These are phyloP conservation scores for Rugalucina vietnamica DNA, from an alignment of 2,888 invertebrate species.

Conservation along the genomic window DNA sequence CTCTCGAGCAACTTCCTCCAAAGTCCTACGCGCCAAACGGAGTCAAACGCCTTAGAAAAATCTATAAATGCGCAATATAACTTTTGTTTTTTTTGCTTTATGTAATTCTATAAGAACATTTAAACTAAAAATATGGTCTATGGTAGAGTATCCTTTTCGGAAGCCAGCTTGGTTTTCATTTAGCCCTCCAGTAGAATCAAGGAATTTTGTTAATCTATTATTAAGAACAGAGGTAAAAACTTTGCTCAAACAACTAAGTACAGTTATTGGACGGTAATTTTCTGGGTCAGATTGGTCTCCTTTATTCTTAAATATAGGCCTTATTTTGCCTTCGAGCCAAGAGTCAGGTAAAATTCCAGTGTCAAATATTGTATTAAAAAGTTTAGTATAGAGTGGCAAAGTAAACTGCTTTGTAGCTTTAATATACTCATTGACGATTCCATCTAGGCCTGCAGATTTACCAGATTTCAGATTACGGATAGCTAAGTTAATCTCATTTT, in stretches of 20 bases:
- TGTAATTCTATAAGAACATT: background rate
- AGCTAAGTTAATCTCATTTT: background rate
- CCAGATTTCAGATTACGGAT: background rate
- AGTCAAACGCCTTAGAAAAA: background rate
- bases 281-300: background rate
- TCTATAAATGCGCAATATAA: too few relatives aligned
- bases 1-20: background rate
- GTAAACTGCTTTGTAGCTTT: background rate
- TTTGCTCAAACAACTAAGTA: background rate
- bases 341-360: slow-evolving; percentile 15
- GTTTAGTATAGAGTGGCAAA: background rate
- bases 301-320: slow-evolving; percentile 24
- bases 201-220: background rate
- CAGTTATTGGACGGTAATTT: background rate
- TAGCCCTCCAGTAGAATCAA: too few relatives aligned
- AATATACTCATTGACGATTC: slow-evolving; percentile 1
- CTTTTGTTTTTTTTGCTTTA: too few relatives aligned
- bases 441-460: background rate
- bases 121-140: background rate
- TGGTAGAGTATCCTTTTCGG: background rate
- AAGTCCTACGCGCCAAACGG: background rate
- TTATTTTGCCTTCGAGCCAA: too few relatives aligned
- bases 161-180: background rate
- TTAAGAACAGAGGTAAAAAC: background rate
- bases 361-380: slow-evolving; percentile 29